Percentiles rank a stretch among this genome's conserved stretches.
Evolutionary conservation across 2,888 invertebrate species (phyloP).

Genomic region (Hydriomena furcata): DNA sequence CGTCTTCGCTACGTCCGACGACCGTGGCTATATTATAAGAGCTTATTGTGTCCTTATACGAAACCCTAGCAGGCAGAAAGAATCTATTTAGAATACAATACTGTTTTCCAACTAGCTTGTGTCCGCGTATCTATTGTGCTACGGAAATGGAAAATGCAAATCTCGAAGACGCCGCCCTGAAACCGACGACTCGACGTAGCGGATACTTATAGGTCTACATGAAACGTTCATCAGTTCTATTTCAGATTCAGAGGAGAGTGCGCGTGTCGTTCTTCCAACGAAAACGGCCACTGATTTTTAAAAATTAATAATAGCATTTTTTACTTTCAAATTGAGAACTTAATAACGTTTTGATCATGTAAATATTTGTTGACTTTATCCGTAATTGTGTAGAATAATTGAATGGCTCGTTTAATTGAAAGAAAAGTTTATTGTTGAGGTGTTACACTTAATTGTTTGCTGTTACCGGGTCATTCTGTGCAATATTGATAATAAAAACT

Average conservation of each 20-base stretch:
- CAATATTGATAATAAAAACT: too few species aligned
- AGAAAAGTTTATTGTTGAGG: constrained; percentile 18
- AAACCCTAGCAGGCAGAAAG: constrained; percentile 8
- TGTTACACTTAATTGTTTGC: too few species aligned
- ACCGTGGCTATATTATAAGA: constrained; percentile 56
- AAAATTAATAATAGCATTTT: too few species aligned
- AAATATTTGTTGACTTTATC: too few species aligned
- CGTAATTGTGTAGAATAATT: too few species aligned
- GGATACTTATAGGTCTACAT: constrained; percentile 29
- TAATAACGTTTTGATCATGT: too few species aligned
- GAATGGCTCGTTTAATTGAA: background rate
- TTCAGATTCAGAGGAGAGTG: constrained; percentile 52
- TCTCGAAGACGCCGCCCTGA: constrained; percentile 37
- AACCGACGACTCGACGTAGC: constrained; percentile 32
- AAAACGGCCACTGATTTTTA: background rate
- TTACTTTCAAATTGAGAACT: too few species aligned
- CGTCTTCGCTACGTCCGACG: constrained; percentile 51
- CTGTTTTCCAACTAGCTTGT: constrained; percentile 21
- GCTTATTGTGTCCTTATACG: constrained; percentile 50
- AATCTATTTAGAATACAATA: constrained; percentile 35
- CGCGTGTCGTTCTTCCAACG: constrained; percentile 42
- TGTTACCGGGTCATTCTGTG: too few species aligned
- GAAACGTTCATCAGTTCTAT: constrained; percentile 61
- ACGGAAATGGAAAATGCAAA: constrained; percentile 48
- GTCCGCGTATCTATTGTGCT: constrained; percentile 8